Evolutionary conservation across 30 jellyfish, hydroid and myxozoan genomes (phyloP), one percentile per base, ranked within the genome.

Genomic region (Nemopilema nomurai): DNA sequence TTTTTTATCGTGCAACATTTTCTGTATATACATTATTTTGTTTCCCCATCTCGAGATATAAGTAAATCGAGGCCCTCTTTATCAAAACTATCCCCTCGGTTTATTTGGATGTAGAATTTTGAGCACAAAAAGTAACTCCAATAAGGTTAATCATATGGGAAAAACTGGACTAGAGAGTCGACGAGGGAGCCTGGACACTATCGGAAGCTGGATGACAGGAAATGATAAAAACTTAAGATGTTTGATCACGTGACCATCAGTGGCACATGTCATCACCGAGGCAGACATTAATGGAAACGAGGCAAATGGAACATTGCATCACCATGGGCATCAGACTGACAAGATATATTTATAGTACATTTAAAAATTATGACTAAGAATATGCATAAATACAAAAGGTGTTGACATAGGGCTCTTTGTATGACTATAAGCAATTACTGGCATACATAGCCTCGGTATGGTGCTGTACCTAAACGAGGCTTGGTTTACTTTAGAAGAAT

Each of bases 331-430:
- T 41, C 21, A 31, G 83, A 73, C 33, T 73, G 30, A 73, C 83
- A 73, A 33, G 69, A 65, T 71, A 49, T 71, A 25, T 51, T 67
- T 80, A 66, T 80, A 32, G 49, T 67, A 80, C 74, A 67, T 80
- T 80, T 80, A 66, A 80, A 66, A 80, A 80, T 64, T 66, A 66
- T 66, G 81, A 67, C 81, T 65, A 66, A 66, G 82, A 32, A 25
- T 52, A 31, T 65, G 82, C 69, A 66, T 80, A 66, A 66, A 80
- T 65, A 80, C 89, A 80, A 75, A 33, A 75, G 23, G 33, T 67
- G 19, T 17, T n/a, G 21, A 26, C 23, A 20, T 23, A 32, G 33
- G 30, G 33, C n/a, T 19, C 76, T 67, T 67, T 32, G 30, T 18
- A 23, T 67, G 23, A 17, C 51, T 67, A 32, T 20, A 67, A 32